phyloP scores from a whole-genome alignment of 1,140 invertebrate genomes.

The Nasonia giraulti region DNA sequence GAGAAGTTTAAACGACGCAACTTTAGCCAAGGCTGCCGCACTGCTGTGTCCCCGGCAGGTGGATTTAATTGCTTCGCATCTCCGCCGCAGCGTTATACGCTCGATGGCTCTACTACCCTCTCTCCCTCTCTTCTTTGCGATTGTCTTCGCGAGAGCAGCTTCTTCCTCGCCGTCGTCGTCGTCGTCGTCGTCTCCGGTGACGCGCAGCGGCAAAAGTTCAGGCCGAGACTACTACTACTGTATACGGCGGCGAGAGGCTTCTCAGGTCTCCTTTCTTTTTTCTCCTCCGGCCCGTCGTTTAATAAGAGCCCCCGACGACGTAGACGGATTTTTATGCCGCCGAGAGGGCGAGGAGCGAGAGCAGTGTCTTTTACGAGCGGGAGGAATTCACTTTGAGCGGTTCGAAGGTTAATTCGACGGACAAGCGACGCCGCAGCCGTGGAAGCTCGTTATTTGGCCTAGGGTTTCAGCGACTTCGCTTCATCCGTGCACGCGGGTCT shows the following conservation, averaged over 20 bases:
- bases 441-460: conserved; percentile 38
- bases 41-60: conserved; percentile 58
- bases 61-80: conserved; percentile 58
- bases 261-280: neutral
- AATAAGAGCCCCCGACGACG: conserved; percentile 30
- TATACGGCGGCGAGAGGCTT: too few species aligned
- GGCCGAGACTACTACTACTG: neutral
- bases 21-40: conserved; percentile 55
- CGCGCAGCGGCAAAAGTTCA: conserved; percentile 39
- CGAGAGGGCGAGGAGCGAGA: neutral
- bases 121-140: conserved; percentile 35
- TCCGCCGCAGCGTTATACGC: conserved; percentile 22
- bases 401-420: conserved; percentile 37
- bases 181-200: conserved; percentile 16
- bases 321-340: conserved; percentile 41
- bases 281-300: conserved; percentile 11
- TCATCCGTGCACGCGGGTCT: neutral
- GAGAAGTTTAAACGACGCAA: conserved; percentile 65
- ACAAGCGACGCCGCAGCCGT: conserved; percentile 3
- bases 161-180: neutral
- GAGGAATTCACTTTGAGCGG: conserved; percentile 40
- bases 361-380: conserved; percentile 32
- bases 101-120: conserved; percentile 8
- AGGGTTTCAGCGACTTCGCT: neutral
- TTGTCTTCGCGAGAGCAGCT: conserved; percentile 38